These are phyloP conservation scores for Oryzias melastigma DNA, from an alignment of 2,113 vertebrate genomes.

Conservation along the genomic window DNA sequence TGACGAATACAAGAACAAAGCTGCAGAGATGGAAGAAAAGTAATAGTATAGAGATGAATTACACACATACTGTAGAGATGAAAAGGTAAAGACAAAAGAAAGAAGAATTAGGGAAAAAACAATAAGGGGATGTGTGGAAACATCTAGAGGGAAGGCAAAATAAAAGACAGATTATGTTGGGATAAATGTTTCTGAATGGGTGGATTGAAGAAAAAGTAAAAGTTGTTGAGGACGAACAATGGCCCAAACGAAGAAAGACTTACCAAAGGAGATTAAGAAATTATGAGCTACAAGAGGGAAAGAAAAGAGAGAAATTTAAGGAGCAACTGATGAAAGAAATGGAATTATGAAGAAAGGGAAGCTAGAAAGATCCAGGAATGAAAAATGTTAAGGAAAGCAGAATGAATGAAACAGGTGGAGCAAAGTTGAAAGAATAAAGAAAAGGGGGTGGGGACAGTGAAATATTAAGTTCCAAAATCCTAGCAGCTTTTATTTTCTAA, in stretches of 20 bases:
- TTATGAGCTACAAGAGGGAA: neutral
- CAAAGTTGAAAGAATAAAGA: conserved; percentile 1
- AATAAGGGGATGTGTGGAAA: neutral
- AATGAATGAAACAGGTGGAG: neutral
- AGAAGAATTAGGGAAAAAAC: neutral
- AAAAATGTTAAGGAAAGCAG: neutral
- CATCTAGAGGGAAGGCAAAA: neutral
- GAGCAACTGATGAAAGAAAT: neutral
- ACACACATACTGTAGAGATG: neutral
- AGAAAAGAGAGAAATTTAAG: neutral
- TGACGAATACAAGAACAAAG: neutral
- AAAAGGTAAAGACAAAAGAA: neutral
- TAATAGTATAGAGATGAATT: neutral
- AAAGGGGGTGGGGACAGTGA: neutral
- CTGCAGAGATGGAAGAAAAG: neutral
- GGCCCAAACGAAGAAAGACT: too few relatives aligned
- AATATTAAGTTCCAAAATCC: conserved; percentile 32
- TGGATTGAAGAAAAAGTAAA: neutral
- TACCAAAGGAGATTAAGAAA: neutral
- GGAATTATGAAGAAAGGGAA: neutral
- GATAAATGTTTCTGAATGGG: neutral
- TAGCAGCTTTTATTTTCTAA: conserved; percentile 53
- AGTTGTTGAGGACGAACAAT: neutral
- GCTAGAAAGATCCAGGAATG: neutral
- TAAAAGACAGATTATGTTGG: conserved; percentile 1